Conservation (phyloP, 1,140 invertebrate species). For the Doryteuthis pealeii region DNA sequence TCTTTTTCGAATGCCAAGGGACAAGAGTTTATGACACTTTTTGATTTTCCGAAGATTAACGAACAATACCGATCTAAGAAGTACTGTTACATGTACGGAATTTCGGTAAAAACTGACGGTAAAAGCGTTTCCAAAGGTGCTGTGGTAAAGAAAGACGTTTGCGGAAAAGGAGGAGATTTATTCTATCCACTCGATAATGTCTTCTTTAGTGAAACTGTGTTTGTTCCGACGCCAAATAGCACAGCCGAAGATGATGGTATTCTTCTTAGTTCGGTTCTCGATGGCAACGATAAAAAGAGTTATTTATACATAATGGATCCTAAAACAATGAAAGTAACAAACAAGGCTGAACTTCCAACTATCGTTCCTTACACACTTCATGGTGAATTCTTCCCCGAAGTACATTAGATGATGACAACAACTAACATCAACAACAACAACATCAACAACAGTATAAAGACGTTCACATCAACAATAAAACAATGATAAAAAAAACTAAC, state of each 20-base stretch:
- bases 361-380: too few species aligned
- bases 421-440: too few species aligned
- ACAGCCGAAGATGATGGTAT: conserved; percentile 47
- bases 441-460: too few species aligned
- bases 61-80: conserved; percentile 41
- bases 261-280: conserved; percentile 44
- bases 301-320: conserved; percentile 48
- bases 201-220: conserved; percentile 47
- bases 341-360: conserved; percentile 38
- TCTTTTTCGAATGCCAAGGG: conserved; percentile 19
- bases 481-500: too few species aligned
- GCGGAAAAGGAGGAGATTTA: conserved; percentile 34
- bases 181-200: conserved; percentile 30
- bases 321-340: conserved; percentile 34
- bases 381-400: too few species aligned
- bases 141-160: conserved; percentile 54
- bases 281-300: conserved; percentile 32
- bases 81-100: too few species aligned
- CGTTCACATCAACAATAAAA: too few species aligned
- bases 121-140: conserved; percentile 35
- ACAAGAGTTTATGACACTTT: conserved; percentile 24
- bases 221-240: conserved; percentile 36
- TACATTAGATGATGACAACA: too few species aligned
- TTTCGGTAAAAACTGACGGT: conserved; percentile 46
- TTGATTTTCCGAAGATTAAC: conserved; percentile 56